Conservation (phyloP, 2,888 invertebrate species). For the Cryptops parisi region DNA sequence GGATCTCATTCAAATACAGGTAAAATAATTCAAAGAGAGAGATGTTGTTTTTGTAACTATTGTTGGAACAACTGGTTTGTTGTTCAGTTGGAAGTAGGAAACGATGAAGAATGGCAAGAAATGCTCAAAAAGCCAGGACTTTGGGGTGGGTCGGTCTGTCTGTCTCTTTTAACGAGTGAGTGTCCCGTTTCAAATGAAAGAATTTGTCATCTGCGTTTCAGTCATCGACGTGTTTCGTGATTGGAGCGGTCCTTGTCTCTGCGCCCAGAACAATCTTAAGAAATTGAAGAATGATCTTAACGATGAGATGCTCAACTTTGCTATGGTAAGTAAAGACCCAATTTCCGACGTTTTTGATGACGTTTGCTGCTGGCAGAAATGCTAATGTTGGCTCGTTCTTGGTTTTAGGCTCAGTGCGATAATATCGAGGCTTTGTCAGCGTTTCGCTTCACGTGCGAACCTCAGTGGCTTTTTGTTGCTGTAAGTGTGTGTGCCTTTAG, state of each 20-base stretch:
- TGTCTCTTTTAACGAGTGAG: too few species aligned
- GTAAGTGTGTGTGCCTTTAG: too few species aligned
- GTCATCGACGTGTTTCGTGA: constrained; percentile 78
- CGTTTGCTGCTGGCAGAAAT: too few species aligned
- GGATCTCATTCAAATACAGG: too few species aligned
- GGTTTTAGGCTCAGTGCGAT: constrained; percentile 64
- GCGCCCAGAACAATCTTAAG: constrained; percentile 67
- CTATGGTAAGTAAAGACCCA: constrained; percentile 45
- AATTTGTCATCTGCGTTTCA: too few species aligned
- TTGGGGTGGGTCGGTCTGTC: constrained; percentile 50
- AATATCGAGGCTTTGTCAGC: constrained; percentile 53
- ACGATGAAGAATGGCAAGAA: constrained; percentile 72
- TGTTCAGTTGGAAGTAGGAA: constrained; percentile 46
- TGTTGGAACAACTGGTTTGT: too few species aligned
- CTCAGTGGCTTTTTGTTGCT: constrained; percentile 75
- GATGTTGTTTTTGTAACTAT: too few species aligned
- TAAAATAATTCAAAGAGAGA: too few species aligned
- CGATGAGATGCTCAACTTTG: constrained; percentile 63
- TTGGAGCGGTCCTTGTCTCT: constrained; percentile 81
- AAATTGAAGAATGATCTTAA: constrained; percentile 77
- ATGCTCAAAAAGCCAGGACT: constrained; percentile 60
- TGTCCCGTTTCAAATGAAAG: too few species aligned
- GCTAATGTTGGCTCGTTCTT: too few species aligned
- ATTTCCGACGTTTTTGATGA: too few species aligned
- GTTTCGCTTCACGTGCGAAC: constrained; percentile 70